Evolutionary conservation across 2,888 invertebrate species (phyloP), one percentile per base, ranked within the genome.

Genomic region (Muschampia plurimacula): DNA sequence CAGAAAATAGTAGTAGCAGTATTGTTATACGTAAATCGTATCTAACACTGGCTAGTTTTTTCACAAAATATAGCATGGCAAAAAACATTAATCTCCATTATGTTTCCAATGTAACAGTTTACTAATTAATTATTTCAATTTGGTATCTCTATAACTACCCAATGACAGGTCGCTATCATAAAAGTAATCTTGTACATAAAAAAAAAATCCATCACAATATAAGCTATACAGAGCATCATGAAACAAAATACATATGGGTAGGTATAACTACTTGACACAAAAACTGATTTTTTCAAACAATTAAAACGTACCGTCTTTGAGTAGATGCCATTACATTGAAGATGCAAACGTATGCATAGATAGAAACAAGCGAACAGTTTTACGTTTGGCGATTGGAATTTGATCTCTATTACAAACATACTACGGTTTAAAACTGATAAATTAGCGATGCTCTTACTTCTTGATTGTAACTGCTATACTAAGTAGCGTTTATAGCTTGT

Each of bases 221-320:
- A 5, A 46, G 4, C 9, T 46, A 10, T 13, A 46, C 46, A 7
- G n/a, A 32, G 13, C 12, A 13, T 7, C 12, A 13, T 36, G 32
- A 13, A 59, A 32, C 32, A 59, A 28, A 59, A 59, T 59, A 57
- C 12, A 32, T 15, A n/a, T 52, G 52, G 10, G 32, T 22, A 63
- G 46, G 62, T 41, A 32, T 22, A 65, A 65, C 22, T 22, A 49
- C 49, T 39, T 36, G 9, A 77, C 74, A 65, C 65, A 59, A 78
- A 74, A 78, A 78, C 80, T 69, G 76, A 78, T 79, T 77, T 77
- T 72, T 46, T 67, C 52, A 67, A 78, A 78, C 22, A 52, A 69
- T 49, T 62, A 69, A 69, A 70, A 70, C 22, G 13, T 65, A 65
- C 46, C 10, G 41, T 65, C 46, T 70, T 70, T 59, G 46, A 63